Evolutionary conservation across 2,888 invertebrate species (phyloP), one percentile per base, ranked within the genome.

Genomic region (Hymenopus coronatus): DNA sequence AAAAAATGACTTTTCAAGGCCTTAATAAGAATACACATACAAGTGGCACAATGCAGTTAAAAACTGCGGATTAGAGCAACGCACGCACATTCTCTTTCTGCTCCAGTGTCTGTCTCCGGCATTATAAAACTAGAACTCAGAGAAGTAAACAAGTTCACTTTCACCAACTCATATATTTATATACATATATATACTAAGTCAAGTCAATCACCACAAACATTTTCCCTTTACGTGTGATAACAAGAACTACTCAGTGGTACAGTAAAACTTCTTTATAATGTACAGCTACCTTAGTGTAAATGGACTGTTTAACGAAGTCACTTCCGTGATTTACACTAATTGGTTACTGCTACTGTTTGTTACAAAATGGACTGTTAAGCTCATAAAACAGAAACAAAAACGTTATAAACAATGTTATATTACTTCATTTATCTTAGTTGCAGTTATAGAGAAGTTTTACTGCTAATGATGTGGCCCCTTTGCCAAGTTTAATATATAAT

Each of bases 391-490:
- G 25, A 86, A 70, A 70, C 28, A 86, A 28, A 81, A 86, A 70
- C 25, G 20, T 30, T 86, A 28, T 70, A 70, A 70, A 70, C 20
- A 70, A 25, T 70, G 54, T 86, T 30, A 86, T 28, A 85, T 85
- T 3, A 86, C 54, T 85, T 85, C 25, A 81, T n/a, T 70, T 70
- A 28, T 30, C 70, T 81, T 81, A 70, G n/a, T 15, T 28, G 27
- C 30, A 87, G 82, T 33, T 87, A 82, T 82, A 87, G 82, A 87
- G 87, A 87, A 82, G 87, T 87, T 87, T 87, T 82, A 87, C 87
- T 87, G 87, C 87, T 87, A 33, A 87, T 87, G 33, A 87, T 87
- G 82, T 87, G 87, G 87, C 87, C 87, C 87, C 87, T 27, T 87
- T 33, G 82, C 87, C 82, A 82, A 87, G 87, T 87, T 87, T 87